Evolutionary conservation across 1,140 invertebrate genomes (phyloP), one percentile per base, ranked within the genome.

Genomic region (Cydia strobilella): DNA sequence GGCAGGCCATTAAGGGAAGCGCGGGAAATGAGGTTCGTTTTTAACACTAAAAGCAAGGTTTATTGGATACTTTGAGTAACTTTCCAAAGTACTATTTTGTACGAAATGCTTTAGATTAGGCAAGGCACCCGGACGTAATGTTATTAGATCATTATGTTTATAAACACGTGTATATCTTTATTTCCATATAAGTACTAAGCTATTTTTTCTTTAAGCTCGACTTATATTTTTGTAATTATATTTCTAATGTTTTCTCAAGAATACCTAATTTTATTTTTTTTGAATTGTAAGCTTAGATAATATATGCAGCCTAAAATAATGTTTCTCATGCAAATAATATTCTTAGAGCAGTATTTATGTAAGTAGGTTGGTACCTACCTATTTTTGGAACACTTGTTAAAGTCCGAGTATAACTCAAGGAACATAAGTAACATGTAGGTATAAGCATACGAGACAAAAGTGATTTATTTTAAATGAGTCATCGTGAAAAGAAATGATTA

Each of bases 21-120:
- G 65, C n/a, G 31, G 65, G 65, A 69, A 69, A 69, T 69, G 65
- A 69, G 63, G 65, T 69, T 69, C 65, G 31, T 69, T 69, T 69
- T 69, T 69, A 69, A 69, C n/a, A 35, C 65, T 69, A 69, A 69
- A 69, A 69, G 65, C 65, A 39, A 39, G 65, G 63, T 69, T 69
- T 69, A 69, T 69, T 39, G 31, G 65, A 39, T 69, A 69, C 65
- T 69, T 69, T 69, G 27, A 69, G 65, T 42, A 69, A 69, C 27
- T 69, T 69, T 69, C n/a, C 65, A 39, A 69, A 42, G 65, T 69
- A 69, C 65, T 69, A 18, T 69, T 69, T 69, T 69, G 65, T 69
- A 39, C 31, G 27, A 10, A 69, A 69, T 42, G 31, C 15, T 35
- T 35, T 18, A 42, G 31, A 69, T 69, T 69, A 35, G 9, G 65